These are phyloP conservation scores for Blennius ocellaris DNA, from an alignment of 2,113 vertebrate species.

Conservation along the genomic window DNA sequence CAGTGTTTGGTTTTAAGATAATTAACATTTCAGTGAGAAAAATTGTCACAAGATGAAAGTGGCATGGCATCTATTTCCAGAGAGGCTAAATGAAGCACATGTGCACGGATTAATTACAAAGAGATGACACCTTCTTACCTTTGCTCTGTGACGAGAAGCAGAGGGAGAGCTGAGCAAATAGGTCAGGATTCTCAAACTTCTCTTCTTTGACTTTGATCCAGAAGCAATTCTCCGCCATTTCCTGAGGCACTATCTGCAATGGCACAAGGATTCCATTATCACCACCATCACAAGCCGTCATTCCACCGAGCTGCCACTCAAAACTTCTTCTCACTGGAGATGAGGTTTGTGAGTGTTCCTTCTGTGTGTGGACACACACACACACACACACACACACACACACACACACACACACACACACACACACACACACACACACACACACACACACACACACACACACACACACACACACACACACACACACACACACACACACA, in stretches of 20 bases:
- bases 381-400: too few species aligned
- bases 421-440: too few species aligned
- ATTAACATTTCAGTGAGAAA: conserved; percentile 75
- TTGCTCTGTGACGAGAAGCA: conserved; percentile 93
- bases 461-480: background rate
- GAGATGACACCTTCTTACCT: conserved; percentile 84
- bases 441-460: background rate
- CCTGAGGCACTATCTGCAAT: conserved; percentile 94
- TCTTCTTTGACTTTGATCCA: conserved; percentile 98
- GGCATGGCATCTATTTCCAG: conserved; percentile 33
- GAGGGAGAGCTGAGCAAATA: conserved; percentile 91
- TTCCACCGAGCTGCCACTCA: conserved; percentile 75
- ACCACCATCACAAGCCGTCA: conserved; percentile 74
- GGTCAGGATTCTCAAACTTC: conserved; percentile 92
- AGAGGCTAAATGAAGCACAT: conserved; percentile 62
- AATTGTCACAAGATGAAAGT: conserved; percentile 72
- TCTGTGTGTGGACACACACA: conserved; percentile 35
- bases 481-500: conserved; percentile 1
- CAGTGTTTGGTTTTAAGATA: conserved; percentile 58
- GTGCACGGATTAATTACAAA: conserved; percentile 66
- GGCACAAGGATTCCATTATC: conserved; percentile 80
- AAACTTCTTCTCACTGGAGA: conserved; percentile 68
- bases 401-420: too few species aligned
- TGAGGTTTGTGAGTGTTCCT: conserved; percentile 46
- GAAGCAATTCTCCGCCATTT: conserved; percentile 96